Evolutionary conservation across 1,140 invertebrate genomes (phyloP).

Genomic region (Drosophila mayri): DNA sequence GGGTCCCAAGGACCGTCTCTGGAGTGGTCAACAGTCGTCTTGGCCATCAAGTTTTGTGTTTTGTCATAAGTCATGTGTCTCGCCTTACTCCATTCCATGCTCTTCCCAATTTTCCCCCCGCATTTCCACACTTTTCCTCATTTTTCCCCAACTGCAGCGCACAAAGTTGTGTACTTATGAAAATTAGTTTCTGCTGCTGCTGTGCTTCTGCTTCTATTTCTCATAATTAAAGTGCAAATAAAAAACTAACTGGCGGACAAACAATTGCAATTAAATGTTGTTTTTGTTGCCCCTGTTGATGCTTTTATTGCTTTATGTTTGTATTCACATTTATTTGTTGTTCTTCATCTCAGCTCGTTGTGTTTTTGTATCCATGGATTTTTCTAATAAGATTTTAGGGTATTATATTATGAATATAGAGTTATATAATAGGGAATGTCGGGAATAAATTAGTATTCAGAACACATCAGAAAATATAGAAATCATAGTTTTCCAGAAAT

Average conservation of each 20-base stretch:
- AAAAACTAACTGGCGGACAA: conserved; percentile 68
- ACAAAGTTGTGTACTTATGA: conserved; percentile 52
- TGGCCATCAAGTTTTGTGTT: conserved; percentile 38
- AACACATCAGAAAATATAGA: too few species aligned
- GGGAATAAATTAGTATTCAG: too few species aligned
- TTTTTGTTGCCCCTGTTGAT: conserved; percentile 25
- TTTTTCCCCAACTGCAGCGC: conserved; percentile 1
- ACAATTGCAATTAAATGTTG: conserved; percentile 72
- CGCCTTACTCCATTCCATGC: neutral
- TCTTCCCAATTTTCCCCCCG: conserved; percentile 1
- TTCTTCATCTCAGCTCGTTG: conserved; percentile 6
- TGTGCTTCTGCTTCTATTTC: conserved; percentile 50
- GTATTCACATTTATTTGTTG: conserved; percentile 34
- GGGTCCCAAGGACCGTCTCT: conserved; percentile 3
- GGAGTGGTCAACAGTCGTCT: conserved; percentile 20
- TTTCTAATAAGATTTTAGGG: neutral
- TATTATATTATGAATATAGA: neutral
- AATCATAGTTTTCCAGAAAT: too few species aligned
- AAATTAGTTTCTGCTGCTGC: conserved; percentile 61
- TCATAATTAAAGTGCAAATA: conserved; percentile 78
- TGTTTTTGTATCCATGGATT: neutral
- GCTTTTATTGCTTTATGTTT: conserved; percentile 42
- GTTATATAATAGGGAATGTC: too few species aligned
- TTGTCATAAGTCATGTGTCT: conserved; percentile 39
- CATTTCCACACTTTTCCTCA: neutral